Conservation (phyloP, 2,888 invertebrate genomes). For the Pristionchus japonicus region DNA sequence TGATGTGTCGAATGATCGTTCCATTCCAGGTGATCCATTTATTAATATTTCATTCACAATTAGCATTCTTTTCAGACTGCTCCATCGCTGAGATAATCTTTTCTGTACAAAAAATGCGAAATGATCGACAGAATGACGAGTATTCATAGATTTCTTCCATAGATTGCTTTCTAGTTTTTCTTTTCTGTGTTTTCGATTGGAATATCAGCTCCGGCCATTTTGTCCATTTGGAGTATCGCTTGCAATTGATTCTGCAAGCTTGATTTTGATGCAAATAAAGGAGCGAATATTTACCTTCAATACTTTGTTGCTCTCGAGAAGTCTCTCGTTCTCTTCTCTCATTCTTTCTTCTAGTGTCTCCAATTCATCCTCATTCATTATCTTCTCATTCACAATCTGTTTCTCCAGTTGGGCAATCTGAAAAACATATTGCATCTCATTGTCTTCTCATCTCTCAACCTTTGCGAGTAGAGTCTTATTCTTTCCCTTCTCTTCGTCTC, state of each 20-base stretch:
- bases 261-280: neutral
- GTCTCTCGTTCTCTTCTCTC: constrained; percentile 70
- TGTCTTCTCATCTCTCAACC: constrained; percentile 49
- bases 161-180: constrained; percentile 27
- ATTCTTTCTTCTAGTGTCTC: constrained; percentile 69
- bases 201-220: constrained; percentile 49
- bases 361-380: constrained; percentile 69
- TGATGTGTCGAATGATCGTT: constrained; percentile 35
- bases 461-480: constrained; percentile 53
- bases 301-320: constrained; percentile 66
- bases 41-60: neutral
- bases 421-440: too few species aligned
- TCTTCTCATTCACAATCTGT: constrained; percentile 64
- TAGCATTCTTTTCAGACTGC: constrained; percentile 1
- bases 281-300: constrained; percentile 57
- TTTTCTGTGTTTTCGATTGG: constrained; percentile 9
- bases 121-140: neutral
- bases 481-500: constrained; percentile 53
- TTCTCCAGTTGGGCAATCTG: constrained; percentile 68
- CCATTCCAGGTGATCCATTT: constrained; percentile 29
- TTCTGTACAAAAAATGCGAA: constrained; percentile 27
- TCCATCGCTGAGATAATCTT: neutral
- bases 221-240: constrained; percentile 71
- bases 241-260: constrained; percentile 67
- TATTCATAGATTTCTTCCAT: neutral